phyloP scores from a whole-genome alignment of 2,888 invertebrate species.

The Nephrocerus scutellatus region DNA sequence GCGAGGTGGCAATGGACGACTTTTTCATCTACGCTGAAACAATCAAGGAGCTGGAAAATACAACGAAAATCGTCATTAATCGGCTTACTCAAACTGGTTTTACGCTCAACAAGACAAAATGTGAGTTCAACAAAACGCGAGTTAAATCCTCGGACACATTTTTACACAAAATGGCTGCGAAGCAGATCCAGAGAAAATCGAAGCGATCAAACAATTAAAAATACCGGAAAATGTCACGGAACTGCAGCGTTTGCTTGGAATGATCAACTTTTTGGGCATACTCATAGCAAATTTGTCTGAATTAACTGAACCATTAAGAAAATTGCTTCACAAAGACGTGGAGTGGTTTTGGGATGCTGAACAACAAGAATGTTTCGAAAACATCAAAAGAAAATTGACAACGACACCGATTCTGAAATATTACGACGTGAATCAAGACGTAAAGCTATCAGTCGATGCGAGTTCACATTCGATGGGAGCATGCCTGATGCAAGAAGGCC shows the following conservation, averaged over 20 bases:
- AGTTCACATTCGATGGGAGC: slow-evolving; percentile 26
- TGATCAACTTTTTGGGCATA: slow-evolving; percentile 12
- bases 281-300: slow-evolving; percentile 14
- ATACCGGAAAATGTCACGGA: slow-evolving; percentile 8
- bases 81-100: slow-evolving; percentile 20
- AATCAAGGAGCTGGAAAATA: slow-evolving; percentile 18
- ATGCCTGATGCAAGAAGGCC: slow-evolving; percentile 33
- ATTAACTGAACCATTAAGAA: slow-evolving; percentile 9
- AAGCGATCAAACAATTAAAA: slow-evolving; percentile 8
- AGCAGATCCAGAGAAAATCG: slow-evolving; percentile 11
- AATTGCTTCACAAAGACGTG: slow-evolving; percentile 12
- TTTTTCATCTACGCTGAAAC: too few species aligned
- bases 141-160: too few species aligned
- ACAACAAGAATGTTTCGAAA: too few species aligned
- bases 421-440: slow-evolving; percentile 24
- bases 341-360: too few species aligned
- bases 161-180: slow-evolving; percentile 9
- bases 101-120: slow-evolving; percentile 27
- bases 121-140: slow-evolving; percentile 21
- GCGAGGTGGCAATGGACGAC: too few species aligned
- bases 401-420: too few species aligned
- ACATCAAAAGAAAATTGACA: too few species aligned
- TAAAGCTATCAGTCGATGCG: slow-evolving; percentile 23
- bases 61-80: slow-evolving; percentile 18
- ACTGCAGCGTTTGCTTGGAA: slow-evolving; percentile 20